Percentiles rank a stretch among this genome's conserved stretches.
These are phyloP conservation scores for Sander vitreus DNA, from an alignment of 2,113 vertebrate species.

Conservation along the genomic window DNA sequence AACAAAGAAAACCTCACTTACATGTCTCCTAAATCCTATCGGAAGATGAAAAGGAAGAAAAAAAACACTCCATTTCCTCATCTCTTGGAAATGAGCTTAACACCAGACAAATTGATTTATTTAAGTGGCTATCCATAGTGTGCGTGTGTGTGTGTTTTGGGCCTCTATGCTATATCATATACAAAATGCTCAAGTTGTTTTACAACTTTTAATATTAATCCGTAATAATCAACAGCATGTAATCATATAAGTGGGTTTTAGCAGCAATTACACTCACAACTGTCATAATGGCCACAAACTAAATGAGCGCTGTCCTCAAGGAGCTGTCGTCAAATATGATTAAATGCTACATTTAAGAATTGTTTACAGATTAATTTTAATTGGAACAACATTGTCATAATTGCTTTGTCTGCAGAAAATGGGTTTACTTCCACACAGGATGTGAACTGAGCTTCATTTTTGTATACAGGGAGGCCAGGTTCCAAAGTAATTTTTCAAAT, in stretches of 20 bases:
- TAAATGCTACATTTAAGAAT: slow-evolving; percentile 25
- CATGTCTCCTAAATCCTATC: slow-evolving; percentile 85
- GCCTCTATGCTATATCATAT: slow-evolving; percentile 18
- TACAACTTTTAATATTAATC: slow-evolving; percentile 22
- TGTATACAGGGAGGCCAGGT: background rate
- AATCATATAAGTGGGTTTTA: slow-evolving; percentile 37
- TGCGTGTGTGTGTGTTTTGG: slow-evolving; percentile 52
- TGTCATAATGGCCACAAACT: slow-evolving; percentile 13
- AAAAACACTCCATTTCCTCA: slow-evolving; percentile 80
- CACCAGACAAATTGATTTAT: slow-evolving; percentile 79
- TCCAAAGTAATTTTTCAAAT: background rate
- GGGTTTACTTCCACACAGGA: background rate
- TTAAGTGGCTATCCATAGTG: slow-evolving; percentile 60
- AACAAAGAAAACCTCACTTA: slow-evolving; percentile 84
- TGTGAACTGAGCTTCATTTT: background rate
- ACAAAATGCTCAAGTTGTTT: slow-evolving; percentile 24
- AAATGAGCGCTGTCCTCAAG: slow-evolving; percentile 31
- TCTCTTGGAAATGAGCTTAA: slow-evolving; percentile 80
- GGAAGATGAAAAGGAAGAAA: slow-evolving; percentile 74
- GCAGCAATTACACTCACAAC: slow-evolving; percentile 14
- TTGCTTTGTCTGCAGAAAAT: slow-evolving; percentile 19
- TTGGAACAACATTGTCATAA: slow-evolving; percentile 1
- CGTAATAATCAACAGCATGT: slow-evolving; percentile 26
- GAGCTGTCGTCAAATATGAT: slow-evolving; percentile 29
- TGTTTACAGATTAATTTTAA: slow-evolving; percentile 41